These are phyloP conservation scores for Eulemur mongoz DNA, from an alignment of 2,797 vertebrate species.

Conservation along the genomic window DNA sequence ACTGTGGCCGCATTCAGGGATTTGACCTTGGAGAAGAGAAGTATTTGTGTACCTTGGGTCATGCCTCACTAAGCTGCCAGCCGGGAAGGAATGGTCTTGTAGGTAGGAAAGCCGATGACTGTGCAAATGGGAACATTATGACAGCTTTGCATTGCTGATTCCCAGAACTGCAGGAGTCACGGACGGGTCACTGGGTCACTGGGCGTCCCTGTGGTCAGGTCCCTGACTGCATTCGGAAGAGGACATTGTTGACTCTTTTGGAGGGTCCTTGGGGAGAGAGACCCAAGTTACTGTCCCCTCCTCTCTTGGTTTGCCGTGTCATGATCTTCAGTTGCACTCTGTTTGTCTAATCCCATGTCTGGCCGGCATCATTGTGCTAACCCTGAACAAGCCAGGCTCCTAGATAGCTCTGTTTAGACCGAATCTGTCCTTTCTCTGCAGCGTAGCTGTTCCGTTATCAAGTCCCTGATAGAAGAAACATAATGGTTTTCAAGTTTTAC, in stretches of 20 bases:
- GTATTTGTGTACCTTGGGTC: no score
- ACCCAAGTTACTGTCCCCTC: neutral
- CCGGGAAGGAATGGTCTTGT: neutral
- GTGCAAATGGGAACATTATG: neutral
- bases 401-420: neutral
- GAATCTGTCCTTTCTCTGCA: neutral
- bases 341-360: neutral
- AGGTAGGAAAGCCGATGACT: rapidly evolving
- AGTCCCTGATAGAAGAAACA: neutral
- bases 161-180: neutral
- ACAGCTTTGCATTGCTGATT: neutral
- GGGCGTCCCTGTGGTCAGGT: neutral
- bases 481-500: neutral
- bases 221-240: neutral
- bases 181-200: neutral
- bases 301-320: neutral
- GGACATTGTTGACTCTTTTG: neutral
- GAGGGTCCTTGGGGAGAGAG: neutral
- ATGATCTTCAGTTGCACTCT: rapidly evolving
- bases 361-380: neutral
- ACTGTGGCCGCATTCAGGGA: neutral
- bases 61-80: no score
- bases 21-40: neutral
- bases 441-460: rapidly evolving
- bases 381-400: neutral